Evolutionary conservation across 2,797 vertebrate genomes (phyloP).

Genomic region (Eulemur albifrons): DNA sequence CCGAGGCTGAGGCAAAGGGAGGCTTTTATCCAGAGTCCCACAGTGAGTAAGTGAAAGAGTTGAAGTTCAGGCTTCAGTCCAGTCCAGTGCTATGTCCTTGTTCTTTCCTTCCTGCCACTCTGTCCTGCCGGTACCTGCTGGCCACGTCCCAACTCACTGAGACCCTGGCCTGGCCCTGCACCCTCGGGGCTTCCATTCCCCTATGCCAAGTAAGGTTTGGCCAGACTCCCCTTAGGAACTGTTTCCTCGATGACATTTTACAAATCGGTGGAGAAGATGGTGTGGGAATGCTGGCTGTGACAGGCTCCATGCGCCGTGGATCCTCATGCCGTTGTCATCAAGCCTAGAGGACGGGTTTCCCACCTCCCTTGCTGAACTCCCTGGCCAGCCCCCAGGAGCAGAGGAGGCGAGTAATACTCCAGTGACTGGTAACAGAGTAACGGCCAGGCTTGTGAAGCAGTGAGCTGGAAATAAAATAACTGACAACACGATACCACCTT

Average conservation of each 20-base stretch:
- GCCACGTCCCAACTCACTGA: neutral
- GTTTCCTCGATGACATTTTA: neutral
- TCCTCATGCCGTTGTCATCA: neutral
- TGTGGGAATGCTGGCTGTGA: neutral
- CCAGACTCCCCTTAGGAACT: neutral
- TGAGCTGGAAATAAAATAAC: slow-evolving; percentile 27
- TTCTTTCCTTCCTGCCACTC: neutral
- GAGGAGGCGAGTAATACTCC: neutral
- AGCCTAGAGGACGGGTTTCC: neutral
- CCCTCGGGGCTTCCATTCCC: neutral
- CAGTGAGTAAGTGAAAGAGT: neutral
- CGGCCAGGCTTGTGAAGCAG: slow-evolving; percentile 2
- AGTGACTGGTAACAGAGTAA: slow-evolving; percentile 40
- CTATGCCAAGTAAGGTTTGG: neutral
- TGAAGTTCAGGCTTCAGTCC: neutral
- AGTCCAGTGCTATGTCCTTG: accelerated
- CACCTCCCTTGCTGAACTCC: neutral
- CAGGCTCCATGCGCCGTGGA: neutral
- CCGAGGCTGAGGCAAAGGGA: neutral
- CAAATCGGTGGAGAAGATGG: neutral
- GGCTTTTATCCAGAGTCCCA: neutral
- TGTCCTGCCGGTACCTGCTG: too few relatives aligned
- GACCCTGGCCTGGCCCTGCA: neutral
- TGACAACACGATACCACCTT: neutral
- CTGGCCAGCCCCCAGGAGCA: neutral